These are phyloP conservation scores for Ametastegia equiseti DNA, from an alignment of 2,888 invertebrate species.

Conservation along the genomic window DNA sequence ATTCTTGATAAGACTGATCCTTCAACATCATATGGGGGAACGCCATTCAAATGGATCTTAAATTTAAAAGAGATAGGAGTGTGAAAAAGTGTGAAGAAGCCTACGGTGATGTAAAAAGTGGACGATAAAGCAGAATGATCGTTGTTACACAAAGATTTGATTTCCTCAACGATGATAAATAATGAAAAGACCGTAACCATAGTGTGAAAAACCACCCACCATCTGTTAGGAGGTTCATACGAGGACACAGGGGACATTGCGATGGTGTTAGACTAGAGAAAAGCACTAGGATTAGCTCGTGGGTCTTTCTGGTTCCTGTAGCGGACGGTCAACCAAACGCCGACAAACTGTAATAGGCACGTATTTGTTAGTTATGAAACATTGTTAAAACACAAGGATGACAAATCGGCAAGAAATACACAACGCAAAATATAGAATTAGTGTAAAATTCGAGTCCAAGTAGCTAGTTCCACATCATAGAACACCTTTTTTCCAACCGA, in stretches of 20 bases:
- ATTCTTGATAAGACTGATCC: too few species aligned
- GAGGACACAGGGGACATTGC: slow-evolving; percentile 73
- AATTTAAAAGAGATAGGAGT: too few species aligned
- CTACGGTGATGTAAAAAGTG: too few species aligned
- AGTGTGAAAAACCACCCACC: slow-evolving; percentile 66
- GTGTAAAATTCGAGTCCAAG: neutral
- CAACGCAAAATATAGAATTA: slow-evolving; percentile 21
- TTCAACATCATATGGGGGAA: too few species aligned
- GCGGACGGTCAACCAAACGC: slow-evolving; percentile 97
- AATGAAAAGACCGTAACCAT: slow-evolving; percentile 58
- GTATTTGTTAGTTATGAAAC: slow-evolving; percentile 43
- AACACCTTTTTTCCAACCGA: neutral
- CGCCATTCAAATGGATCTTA: too few species aligned
- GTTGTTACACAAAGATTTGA: too few species aligned
- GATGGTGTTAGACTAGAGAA: slow-evolving; percentile 87
- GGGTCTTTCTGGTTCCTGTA: slow-evolving; percentile 99
- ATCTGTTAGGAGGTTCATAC: slow-evolving; percentile 72
- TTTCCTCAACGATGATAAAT: neutral
- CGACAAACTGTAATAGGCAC: slow-evolving; percentile 89
- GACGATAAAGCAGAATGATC: too few species aligned
- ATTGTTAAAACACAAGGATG: slow-evolving; percentile 14
- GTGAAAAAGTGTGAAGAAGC: too few species aligned
- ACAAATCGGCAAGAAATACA: neutral
- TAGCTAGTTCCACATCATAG: neutral
- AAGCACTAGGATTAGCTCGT: slow-evolving; percentile 97